A percentile compares a stretch with the other conserved stretches of the same genome.
Conservation (phyloP, 2,113 vertebrate genomes). For the Hippocampus barbouri region DNA sequence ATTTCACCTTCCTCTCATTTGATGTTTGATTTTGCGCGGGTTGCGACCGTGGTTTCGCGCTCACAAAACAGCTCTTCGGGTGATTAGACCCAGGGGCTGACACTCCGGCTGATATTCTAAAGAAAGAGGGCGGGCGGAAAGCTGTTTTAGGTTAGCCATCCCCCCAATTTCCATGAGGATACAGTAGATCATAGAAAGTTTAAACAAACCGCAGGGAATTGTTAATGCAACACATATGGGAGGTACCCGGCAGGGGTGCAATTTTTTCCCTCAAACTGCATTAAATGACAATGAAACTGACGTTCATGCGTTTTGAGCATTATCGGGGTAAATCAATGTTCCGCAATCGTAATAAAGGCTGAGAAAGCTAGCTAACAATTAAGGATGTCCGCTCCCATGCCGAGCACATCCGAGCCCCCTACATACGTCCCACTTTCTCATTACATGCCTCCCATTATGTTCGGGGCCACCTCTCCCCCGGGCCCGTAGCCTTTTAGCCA, state of each 20-base stretch:
- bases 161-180: slow-evolving; percentile 36
- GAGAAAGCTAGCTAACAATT: slow-evolving; percentile 21
- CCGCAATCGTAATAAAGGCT: neutral
- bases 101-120: slow-evolving; percentile 48
- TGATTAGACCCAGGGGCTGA: slow-evolving; percentile 33
- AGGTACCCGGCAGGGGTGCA: neutral
- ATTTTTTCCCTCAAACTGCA: slow-evolving; percentile 17
- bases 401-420: slow-evolving; percentile 36
- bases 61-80: slow-evolving; percentile 14
- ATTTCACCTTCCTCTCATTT: slow-evolving; percentile 23
- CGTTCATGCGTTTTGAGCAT: slow-evolving; percentile 8
- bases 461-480: slow-evolving; percentile 34
- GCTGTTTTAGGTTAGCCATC: slow-evolving; percentile 54
- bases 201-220: slow-evolving; percentile 31
- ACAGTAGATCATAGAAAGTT: slow-evolving; percentile 51
- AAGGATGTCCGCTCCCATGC: slow-evolving; percentile 33
- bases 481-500: slow-evolving; percentile 46
- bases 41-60: slow-evolving; percentile 31
- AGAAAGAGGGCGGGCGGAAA: slow-evolving; percentile 21
- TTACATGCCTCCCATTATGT: slow-evolving; percentile 58
- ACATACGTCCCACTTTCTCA: slow-evolving; percentile 58
- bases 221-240: slow-evolving; percentile 19
- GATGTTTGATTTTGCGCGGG: slow-evolving; percentile 19
- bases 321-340: neutral
- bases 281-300: neutral